Base-by-base conservation (phyloP, 1,140 invertebrate genomes). In the Mercenaria mercenaria region DNA sequence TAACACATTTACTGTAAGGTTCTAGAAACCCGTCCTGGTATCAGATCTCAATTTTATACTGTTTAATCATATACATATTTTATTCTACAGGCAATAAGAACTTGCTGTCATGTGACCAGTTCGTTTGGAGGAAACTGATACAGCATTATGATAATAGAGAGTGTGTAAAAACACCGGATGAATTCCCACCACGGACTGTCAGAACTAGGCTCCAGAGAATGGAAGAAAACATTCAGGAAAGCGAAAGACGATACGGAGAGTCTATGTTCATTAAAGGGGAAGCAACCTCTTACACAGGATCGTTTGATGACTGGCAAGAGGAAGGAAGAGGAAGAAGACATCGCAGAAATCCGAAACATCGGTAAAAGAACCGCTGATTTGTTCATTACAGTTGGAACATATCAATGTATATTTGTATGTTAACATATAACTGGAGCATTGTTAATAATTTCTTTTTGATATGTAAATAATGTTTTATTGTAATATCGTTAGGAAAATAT, bases 81-180 rank as follows among this genome's bases (percentile, higher is more conserved):
- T 6, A 6, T 34, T 56, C n/a, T 52, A 76, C 34, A 91, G 91
- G 91, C 0, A 92, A 92, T 72, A 64, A 80, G 26, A 90, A 92
- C 39, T 80, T 92, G 15, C 37, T 92, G 23, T 41, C 85, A 26
- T 90, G 88, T 74, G 86, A 92, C 41, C 20, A 80, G 23, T 56
- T 56, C n/a, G 81, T 89, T 1, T 92, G 91, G 89, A 56, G 56
- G 59, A 79, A 80, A 11, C 80, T 92, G 32, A 76, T 92, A 13
- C 64, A 92, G 23, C 84, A 89, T 39, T 92, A 92, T 72, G 74
- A 72, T 18, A 43, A 29, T 20, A 69, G 64, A 59, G 86, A 84
- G n/a, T 92, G 91, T 69, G 47, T 90, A 32, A 90, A 84, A 3
- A 85, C 82, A 43, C 41, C 89, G 29, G 41, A 83, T 18, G 81